These are phyloP conservation scores for Epizoanthus fatuus DNA, from an alignment of 92 coral and sea anemone species.

Conservation along the genomic window DNA sequence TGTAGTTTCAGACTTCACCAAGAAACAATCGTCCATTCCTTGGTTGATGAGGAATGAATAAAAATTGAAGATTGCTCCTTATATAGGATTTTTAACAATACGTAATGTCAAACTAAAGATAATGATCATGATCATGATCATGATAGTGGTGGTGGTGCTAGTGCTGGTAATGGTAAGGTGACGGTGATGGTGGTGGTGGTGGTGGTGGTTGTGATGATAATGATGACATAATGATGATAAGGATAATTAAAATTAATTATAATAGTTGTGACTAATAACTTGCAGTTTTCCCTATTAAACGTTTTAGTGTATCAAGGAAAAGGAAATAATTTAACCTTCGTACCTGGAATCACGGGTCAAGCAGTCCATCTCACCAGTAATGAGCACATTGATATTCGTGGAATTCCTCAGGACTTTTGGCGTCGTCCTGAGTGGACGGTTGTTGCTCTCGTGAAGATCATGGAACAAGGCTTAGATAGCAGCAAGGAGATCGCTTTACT, in stretches of 20 bases:
- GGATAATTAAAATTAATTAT: too few relatives aligned
- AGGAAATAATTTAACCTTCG: slow-evolving; percentile 44
- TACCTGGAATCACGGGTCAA: slow-evolving; percentile 73
- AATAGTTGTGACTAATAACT: too few relatives aligned
- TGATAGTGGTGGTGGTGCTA: too few relatives aligned
- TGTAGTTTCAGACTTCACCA: too few relatives aligned
- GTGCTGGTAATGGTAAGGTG: not conserved
- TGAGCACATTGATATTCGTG: slow-evolving; percentile 72
- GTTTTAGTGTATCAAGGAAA: slow-evolving; percentile 55
- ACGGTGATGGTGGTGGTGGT: too few relatives aligned
- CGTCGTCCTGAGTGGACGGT: slow-evolving; percentile 85
- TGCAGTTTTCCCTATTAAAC: not conserved
- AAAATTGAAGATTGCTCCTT: too few relatives aligned
- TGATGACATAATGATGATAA: not conserved
- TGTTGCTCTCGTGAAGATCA: slow-evolving; percentile 78
- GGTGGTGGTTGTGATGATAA: too few relatives aligned
- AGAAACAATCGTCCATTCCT: too few relatives aligned
- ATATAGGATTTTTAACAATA: too few relatives aligned
- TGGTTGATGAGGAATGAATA: too few relatives aligned
- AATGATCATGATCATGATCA: too few relatives aligned
- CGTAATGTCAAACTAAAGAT: too few relatives aligned
- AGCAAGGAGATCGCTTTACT: slow-evolving; percentile 60
- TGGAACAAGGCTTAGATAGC: slow-evolving; percentile 38
- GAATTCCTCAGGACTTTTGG: slow-evolving; percentile 85
- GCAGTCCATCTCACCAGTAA: slow-evolving; percentile 69